Percentiles rank a stretch among this genome's conserved stretches.
Evolutionary conservation across 2,113 vertebrate genomes (phyloP).

Genomic region (Lophochroa leadbeateri): DNA sequence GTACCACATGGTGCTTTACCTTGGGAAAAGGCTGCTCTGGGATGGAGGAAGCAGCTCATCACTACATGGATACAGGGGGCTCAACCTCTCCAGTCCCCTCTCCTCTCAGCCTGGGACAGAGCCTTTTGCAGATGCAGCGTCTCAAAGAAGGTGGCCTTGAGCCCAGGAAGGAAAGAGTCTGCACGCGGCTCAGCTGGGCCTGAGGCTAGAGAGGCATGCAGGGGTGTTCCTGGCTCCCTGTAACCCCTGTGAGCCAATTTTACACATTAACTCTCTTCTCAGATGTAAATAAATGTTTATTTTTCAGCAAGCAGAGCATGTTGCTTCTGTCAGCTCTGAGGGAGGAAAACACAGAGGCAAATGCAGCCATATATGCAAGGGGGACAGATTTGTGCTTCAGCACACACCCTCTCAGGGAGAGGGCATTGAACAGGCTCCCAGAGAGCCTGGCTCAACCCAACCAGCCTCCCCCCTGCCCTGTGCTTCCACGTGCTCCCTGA

Average conservation of each 20-base stretch:
- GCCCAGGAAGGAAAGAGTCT: neutral
- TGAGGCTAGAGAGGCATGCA: neutral
- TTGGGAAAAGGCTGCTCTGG: neutral
- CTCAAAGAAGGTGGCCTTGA: fast-evolving
- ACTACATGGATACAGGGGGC: fast-evolving
- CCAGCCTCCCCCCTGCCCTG: neutral
- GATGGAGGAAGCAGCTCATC: neutral
- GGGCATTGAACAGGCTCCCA: neutral
- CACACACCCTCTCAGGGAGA: fast-evolving
- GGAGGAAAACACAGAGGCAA: neutral
- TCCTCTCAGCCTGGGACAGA: fast-evolving
- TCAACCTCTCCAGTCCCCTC: neutral
- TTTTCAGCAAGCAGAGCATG: conserved; percentile 25
- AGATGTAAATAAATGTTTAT: conserved; percentile 61
- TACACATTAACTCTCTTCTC: neutral
- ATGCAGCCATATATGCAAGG: neutral
- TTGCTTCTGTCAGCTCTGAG: neutral
- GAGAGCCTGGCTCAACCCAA: neutral
- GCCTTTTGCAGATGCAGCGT: fast-evolving
- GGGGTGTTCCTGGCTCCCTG: fast-evolving
- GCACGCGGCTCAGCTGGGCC: neutral
- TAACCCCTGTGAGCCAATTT: neutral
- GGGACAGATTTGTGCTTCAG: fast-evolving
- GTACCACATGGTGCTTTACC: fast-evolving
- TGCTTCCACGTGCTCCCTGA: too few species aligned